Percentiles rank a stretch among this genome's conserved stretches.
Conservation (phyloP, 2,797 vertebrate genomes). For the Malacoctenus gilli region DNA sequence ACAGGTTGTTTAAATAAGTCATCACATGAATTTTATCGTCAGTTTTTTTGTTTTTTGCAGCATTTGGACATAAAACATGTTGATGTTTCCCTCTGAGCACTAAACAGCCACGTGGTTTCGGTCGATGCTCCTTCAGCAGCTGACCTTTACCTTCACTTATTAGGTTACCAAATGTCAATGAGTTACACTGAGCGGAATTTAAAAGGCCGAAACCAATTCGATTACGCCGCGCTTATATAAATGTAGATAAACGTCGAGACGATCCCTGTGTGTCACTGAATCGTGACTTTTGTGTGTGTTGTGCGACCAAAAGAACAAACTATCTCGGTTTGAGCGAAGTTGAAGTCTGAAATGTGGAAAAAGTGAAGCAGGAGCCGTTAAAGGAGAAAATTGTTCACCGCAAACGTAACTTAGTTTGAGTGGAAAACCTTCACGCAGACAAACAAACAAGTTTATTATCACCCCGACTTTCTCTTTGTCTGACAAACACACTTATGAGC, state of each 20-base stretch:
- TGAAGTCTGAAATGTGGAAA: too few relatives aligned
- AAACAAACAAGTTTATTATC: slow-evolving; percentile 5
- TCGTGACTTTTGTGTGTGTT: too few relatives aligned
- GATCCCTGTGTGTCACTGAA: too few relatives aligned
- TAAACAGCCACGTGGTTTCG: background rate
- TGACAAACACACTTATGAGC: slow-evolving; percentile 23
- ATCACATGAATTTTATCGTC: background rate
- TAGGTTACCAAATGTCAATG: slow-evolving; percentile 16
- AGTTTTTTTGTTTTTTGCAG: background rate
- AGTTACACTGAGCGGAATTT: slow-evolving; percentile 30
- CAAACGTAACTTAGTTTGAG: background rate
- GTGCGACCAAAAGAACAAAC: too few relatives aligned
- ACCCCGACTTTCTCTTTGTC: slow-evolving; percentile 46
- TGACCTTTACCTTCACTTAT: slow-evolving; percentile 19
- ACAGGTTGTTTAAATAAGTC: too few relatives aligned
- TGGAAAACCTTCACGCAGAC: background rate
- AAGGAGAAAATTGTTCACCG: too few relatives aligned
- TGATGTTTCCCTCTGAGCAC: background rate
- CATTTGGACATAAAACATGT: background rate
- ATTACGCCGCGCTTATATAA: too few relatives aligned
- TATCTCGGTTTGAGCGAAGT: too few relatives aligned
- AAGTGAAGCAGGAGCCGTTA: too few relatives aligned
- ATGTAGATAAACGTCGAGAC: too few relatives aligned
- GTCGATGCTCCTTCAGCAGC: background rate
- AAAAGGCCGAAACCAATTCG: too few relatives aligned